Evolutionary conservation across 2,113 vertebrate genomes (phyloP).

Genomic region (Okapia johnstoni): DNA sequence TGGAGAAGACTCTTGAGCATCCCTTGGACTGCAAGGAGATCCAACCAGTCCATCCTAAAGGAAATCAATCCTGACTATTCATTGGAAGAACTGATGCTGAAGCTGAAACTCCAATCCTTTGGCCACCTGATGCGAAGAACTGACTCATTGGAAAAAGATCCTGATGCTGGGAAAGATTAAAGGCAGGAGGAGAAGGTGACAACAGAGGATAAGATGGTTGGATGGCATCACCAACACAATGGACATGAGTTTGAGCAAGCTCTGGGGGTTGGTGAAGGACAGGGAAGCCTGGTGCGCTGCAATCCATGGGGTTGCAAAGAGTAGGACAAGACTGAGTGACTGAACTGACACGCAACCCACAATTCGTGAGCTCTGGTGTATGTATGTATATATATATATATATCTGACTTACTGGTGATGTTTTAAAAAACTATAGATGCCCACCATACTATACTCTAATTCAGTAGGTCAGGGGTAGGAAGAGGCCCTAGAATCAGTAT

Average conservation of each 20-base stretch:
- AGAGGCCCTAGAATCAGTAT: background rate
- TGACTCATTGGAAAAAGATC: background rate
- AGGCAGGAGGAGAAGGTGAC: background rate
- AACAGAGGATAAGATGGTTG: background rate
- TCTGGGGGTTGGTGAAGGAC: background rate
- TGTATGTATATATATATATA: background rate
- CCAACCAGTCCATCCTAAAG: background rate
- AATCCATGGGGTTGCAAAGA: background rate
- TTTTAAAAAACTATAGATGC: background rate
- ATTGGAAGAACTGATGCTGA: background rate
- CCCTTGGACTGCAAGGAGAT: background rate
- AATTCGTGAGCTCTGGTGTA: background rate
- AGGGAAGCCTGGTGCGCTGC: background rate
- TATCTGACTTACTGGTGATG: background rate
- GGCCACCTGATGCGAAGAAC: accelerated
- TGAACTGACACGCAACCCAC: background rate
- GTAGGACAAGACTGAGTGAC: accelerated
- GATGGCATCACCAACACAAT: background rate
- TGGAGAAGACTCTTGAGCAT: background rate
- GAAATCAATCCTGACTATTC: background rate
- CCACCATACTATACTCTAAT: background rate
- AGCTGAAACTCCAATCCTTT: background rate
- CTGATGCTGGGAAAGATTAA: background rate
- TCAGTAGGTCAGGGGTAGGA: background rate
- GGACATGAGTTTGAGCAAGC: background rate